phyloP scores from a whole-genome alignment of 2,888 invertebrate species.

The Drosophila buzzatii region DNA sequence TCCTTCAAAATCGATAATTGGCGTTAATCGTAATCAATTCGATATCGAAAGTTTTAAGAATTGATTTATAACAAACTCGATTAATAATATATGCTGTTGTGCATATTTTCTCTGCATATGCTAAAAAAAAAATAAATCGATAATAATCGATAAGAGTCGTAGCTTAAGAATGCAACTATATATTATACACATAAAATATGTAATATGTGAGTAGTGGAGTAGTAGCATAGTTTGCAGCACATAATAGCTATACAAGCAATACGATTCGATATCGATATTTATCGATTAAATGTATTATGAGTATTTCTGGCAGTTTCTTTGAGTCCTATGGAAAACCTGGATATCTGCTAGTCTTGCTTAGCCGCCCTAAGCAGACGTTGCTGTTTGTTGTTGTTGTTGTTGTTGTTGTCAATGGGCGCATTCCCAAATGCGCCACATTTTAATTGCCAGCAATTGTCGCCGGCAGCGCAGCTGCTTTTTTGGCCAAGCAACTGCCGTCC shows the following conservation, averaged over 20 bases:
- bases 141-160: no score
- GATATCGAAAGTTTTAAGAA: no score
- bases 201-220: no score
- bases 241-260: background rate
- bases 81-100: no score
- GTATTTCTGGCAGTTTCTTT: background rate
- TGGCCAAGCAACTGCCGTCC: slow-evolving; percentile 30
- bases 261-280: background rate
- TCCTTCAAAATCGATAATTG: no score
- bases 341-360: background rate
- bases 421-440: slow-evolving; percentile 77
- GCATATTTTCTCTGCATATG: no score
- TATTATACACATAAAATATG: no score
- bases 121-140: no score
- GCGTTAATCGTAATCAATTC: no score
- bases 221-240: background rate
- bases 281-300: background rate
- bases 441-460: slow-evolving; percentile 81
- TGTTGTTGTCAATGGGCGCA: slow-evolving; percentile 62
- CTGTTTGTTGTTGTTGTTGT: slow-evolving; percentile 12
- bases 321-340: background rate
- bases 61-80: no score
- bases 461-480: slow-evolving; percentile 57
- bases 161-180: no score
- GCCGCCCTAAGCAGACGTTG: slow-evolving; percentile 2